Conservation (phyloP, 2,113 vertebrate species). For the Australoheros scitulus region DNA sequence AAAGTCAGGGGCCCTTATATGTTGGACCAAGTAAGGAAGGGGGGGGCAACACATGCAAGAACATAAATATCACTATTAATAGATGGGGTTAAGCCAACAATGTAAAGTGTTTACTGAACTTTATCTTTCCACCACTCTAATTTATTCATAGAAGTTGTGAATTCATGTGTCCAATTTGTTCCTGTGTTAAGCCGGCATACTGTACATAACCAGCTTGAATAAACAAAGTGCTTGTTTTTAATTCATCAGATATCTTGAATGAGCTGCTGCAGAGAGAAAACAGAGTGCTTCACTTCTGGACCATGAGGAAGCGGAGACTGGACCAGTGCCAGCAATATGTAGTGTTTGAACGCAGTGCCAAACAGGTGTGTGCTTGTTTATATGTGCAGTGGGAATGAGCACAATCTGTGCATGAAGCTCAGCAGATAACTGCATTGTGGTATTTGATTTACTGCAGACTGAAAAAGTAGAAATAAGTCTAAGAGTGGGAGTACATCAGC, state of each 20-base stretch:
- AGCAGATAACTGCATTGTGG: neutral
- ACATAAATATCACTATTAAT: neutral
- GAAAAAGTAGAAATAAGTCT: neutral
- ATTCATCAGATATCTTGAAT: conserved; percentile 91
- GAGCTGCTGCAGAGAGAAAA: conserved; percentile 98
- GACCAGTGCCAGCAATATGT: conserved; percentile 99
- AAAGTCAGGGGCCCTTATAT: neutral
- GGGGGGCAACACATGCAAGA: accelerated
- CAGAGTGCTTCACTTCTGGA: conserved; percentile 98
- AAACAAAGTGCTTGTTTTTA: neutral
- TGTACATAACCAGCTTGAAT: neutral
- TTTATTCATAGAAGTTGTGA: neutral
- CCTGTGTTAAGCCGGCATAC: neutral
- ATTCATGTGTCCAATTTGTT: neutral
- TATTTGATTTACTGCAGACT: neutral
- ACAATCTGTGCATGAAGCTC: neutral
- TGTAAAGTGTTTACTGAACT: neutral
- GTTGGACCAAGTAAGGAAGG: too few species aligned
- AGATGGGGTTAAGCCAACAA: neutral
- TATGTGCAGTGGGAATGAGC: neutral
- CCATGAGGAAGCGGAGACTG: conserved; percentile 94
- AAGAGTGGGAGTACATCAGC: neutral
- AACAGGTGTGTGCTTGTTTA: conserved; percentile 85
- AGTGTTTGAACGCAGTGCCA: conserved; percentile 98
- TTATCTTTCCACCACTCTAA: neutral